phyloP scores from a whole-genome alignment of 2,888 invertebrate genomes.

The Minunthozetes semirufus region DNA sequence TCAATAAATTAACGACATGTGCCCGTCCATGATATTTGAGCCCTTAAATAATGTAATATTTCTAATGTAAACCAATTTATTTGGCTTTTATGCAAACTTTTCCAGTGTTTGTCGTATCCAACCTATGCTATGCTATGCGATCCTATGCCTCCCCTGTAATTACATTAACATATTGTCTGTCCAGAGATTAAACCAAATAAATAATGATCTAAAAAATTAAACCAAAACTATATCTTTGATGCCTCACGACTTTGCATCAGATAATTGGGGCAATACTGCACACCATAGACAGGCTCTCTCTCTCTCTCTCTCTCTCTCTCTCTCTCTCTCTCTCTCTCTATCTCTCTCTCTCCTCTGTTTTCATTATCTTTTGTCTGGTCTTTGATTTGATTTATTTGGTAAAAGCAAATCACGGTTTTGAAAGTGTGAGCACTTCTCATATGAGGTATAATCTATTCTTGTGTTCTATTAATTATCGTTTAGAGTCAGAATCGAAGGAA shows the following conservation, averaged over 20 bases:
- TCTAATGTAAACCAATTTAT: neutral
- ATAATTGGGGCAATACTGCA: neutral
- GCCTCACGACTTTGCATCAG: neutral
- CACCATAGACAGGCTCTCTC: neutral
- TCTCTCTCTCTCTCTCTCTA: no score
- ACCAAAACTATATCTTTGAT: slow-evolving; percentile 3
- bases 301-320: no score
- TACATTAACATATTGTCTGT: slow-evolving; percentile 16
- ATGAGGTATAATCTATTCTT: neutral
- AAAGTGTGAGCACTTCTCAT: slow-evolving; percentile 5
- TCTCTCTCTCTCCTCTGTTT: no score
- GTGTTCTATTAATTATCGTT: neutral
- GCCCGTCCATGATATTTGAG: slow-evolving; percentile 17
- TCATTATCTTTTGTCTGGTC: neutral
- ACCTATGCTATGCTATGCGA: no score
- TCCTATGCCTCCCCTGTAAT: slow-evolving; percentile 1
- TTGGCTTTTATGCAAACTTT: neutral
- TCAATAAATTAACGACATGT: slow-evolving; percentile 25
- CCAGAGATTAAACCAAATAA: neutral
- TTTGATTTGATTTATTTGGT: neutral
- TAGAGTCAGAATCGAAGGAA: neutral
- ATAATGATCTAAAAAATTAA: slow-evolving; percentile 7
- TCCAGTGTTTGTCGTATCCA: neutral
- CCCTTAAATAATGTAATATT: slow-evolving; percentile 9
- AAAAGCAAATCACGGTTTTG: slow-evolving; percentile 7